phyloP scores from a whole-genome alignment of 2,888 invertebrate species.

The Morpho deidamia region DNA sequence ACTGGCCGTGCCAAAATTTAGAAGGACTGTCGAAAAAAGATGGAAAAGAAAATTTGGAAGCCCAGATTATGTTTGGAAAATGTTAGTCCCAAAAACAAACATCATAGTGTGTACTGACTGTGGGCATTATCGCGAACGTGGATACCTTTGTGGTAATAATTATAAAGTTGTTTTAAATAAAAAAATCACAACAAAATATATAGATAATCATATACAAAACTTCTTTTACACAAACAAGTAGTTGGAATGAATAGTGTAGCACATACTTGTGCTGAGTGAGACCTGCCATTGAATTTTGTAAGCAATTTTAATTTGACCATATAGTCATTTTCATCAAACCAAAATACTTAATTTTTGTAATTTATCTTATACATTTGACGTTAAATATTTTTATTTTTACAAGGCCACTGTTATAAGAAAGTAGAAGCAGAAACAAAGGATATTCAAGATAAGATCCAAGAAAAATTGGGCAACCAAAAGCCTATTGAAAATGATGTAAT shows the following conservation, averaged over 20 bases:
- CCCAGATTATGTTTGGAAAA: conserved; percentile 83
- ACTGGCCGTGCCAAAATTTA: conserved; percentile 88
- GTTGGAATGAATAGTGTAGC: too few relatives aligned
- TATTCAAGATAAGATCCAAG: conserved; percentile 87
- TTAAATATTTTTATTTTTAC: too few relatives aligned
- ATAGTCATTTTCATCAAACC: too few relatives aligned
- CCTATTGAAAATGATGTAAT: conserved; percentile 92
- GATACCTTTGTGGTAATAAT: conserved; percentile 87
- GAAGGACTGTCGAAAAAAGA: conserved; percentile 87
- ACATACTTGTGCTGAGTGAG: too few relatives aligned
- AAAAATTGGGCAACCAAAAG: conserved; percentile 80
- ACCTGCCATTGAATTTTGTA: too few relatives aligned
- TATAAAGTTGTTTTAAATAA: too few relatives aligned
- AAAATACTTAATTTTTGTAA: too few relatives aligned
- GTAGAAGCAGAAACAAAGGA: conserved; percentile 88
- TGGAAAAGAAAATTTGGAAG: conserved; percentile 84
- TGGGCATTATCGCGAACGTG: conserved; percentile 89
- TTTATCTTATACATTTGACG: too few relatives aligned
- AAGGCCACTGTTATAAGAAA: conserved; percentile 91
- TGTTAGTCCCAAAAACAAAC: conserved; percentile 84
- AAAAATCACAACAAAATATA: too few relatives aligned
- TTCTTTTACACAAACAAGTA: too few relatives aligned
- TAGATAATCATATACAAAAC: too few relatives aligned
- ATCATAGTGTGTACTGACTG: conserved; percentile 88
- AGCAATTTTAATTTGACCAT: too few relatives aligned